These are phyloP conservation scores for Periparus ater DNA, from an alignment of 2,797 vertebrate genomes.

Conservation along the genomic window DNA sequence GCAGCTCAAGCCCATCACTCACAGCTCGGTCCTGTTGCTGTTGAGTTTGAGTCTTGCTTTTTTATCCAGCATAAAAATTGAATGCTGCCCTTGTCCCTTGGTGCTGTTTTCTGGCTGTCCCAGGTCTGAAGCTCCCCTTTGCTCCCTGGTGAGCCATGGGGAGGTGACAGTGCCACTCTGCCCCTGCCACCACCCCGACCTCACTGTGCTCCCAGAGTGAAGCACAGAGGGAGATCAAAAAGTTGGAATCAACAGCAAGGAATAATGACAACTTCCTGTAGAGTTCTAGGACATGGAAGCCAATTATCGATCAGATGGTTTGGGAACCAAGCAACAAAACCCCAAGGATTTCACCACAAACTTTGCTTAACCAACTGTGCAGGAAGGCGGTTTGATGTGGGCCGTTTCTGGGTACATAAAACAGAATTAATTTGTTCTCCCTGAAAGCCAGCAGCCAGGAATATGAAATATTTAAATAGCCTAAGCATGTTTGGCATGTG, in stretches of 20 bases:
- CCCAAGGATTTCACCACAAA: not conserved
- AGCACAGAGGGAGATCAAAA: fast-evolving
- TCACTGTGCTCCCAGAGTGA: fast-evolving
- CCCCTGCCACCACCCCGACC: not conserved
- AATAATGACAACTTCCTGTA: not conserved
- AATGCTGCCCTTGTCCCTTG: too few species aligned
- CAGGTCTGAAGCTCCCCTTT: fast-evolving
- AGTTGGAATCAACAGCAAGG: not conserved
- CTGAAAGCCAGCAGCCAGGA: conserved; percentile 28
- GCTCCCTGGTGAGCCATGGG: fast-evolving
- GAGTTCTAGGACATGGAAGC: not conserved
- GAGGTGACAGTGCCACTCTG: not conserved
- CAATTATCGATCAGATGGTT: not conserved
- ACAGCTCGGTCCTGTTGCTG: not conserved
- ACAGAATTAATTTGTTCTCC: conserved; percentile 44
- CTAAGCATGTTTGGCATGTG: not conserved
- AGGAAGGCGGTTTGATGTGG: conserved; percentile 19
- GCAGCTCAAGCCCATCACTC: not conserved
- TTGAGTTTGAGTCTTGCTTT: not conserved
- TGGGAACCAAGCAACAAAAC: conserved; percentile 17
- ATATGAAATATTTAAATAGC: conserved; percentile 50
- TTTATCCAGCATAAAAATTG: not conserved
- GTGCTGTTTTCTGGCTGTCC: not conserved
- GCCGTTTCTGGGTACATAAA: conserved; percentile 41
- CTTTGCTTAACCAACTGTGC: not conserved